Evolutionary conservation across 2,113 vertebrate species (phyloP).

Genomic region (Herpetotheres cachinnans): DNA sequence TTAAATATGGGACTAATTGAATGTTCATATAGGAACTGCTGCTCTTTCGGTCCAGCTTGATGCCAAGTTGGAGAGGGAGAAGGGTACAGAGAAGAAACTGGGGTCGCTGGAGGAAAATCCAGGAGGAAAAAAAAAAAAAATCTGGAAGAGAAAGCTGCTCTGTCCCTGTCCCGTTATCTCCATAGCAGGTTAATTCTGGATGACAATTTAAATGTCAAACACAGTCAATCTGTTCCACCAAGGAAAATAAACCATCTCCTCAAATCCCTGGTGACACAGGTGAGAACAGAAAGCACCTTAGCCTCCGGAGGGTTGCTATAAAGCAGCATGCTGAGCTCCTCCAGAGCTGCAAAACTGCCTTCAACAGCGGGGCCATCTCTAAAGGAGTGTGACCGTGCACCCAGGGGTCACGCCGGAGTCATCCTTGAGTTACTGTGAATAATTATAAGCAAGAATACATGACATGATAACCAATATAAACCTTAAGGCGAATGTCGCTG

Average conservation of each 20-base stretch:
- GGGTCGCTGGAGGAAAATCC: not conserved
- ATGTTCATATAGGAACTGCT: conserved; percentile 14
- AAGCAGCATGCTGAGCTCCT: not conserved
- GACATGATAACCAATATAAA: not conserved
- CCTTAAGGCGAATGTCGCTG: fast-evolving
- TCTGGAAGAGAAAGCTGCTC: not conserved
- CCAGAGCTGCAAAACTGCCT: not conserved
- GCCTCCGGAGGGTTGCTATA: not conserved
- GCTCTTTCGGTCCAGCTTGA: not conserved
- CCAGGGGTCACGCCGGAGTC: not conserved
- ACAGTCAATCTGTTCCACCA: not conserved
- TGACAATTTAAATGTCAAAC: conserved; percentile 9
- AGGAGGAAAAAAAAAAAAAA: not conserved
- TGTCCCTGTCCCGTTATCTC: not conserved
- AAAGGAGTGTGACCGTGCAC: fast-evolving
- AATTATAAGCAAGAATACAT: not conserved
- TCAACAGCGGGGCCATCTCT: not conserved
- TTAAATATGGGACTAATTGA: conserved; percentile 41
- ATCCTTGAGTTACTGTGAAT: not conserved
- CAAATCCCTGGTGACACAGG: not conserved
- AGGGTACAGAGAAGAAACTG: not conserved
- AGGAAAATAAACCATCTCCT: not conserved
- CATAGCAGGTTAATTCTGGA: conserved; percentile 1
- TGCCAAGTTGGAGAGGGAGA: not conserved
- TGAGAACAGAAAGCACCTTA: not conserved